Conservation (phyloP, 2,113 vertebrate genomes). For the Eclectus roratus region DNA sequence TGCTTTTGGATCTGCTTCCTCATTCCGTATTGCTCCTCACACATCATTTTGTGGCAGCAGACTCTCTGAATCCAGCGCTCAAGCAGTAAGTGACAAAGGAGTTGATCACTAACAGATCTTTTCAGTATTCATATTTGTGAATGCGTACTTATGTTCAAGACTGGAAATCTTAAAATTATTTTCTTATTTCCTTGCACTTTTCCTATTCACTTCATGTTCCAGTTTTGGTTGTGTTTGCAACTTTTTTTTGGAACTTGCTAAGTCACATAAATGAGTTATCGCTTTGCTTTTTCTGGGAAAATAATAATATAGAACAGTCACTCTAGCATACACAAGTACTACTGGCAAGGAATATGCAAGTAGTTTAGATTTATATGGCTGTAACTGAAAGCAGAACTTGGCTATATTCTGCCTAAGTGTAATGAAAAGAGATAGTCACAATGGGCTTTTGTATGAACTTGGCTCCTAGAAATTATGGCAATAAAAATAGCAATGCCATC, state of each 20-base stretch:
- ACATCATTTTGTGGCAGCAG: not conserved
- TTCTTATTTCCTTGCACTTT: not conserved
- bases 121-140: accelerated
- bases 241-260: slow-evolving; percentile 1
- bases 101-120: slow-evolving; percentile 45
- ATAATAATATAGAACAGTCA: not conserved
- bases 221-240: slow-evolving; percentile 34
- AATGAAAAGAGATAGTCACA: slow-evolving; percentile 63
- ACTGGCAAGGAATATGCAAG: slow-evolving; percentile 35
- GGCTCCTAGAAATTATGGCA: slow-evolving; percentile 20
- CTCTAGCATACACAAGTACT: not conserved
- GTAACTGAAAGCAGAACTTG: slow-evolving; percentile 60
- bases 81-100: slow-evolving; percentile 29
- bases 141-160: not conserved
- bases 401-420: slow-evolving; percentile 23
- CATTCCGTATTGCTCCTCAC: not conserved
- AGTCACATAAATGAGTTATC: slow-evolving; percentile 28
- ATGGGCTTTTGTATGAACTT: slow-evolving; percentile 30
- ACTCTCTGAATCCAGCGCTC: not conserved
- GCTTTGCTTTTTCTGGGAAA: slow-evolving; percentile 40
- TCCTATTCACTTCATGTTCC: not conserved
- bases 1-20: not conserved
- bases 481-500: slow-evolving; percentile 49
- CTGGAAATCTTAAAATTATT: slow-evolving; percentile 13
- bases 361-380: slow-evolving; percentile 53